Percentiles rank a stretch among this genome's conserved stretches.
These are phyloP conservation scores for Pseudorasbora parva DNA, from an alignment of 2,113 vertebrate genomes.

Conservation along the genomic window DNA sequence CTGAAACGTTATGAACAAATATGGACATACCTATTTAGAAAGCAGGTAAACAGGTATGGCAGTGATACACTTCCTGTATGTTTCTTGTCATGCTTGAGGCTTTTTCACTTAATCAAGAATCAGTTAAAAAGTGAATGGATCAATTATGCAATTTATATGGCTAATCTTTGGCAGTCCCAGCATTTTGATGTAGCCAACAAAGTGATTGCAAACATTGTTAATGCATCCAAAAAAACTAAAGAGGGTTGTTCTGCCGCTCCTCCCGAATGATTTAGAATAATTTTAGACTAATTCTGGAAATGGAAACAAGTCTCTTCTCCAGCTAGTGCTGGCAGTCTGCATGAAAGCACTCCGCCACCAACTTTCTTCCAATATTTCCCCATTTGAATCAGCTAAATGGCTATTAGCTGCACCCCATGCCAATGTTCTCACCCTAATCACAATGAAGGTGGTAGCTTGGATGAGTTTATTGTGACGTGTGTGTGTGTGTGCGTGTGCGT, in stretches of 20 bases:
- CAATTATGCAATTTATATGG: conserved; percentile 78
- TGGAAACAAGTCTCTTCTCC: conserved; percentile 72
- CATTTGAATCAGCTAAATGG: conserved; percentile 77
- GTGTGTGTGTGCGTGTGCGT: conserved; percentile 53
- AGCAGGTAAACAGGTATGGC: conserved; percentile 9
- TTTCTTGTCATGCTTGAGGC: conserved; percentile 56
- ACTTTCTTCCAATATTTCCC: conserved; percentile 76
- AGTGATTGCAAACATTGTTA: conserved; percentile 76
- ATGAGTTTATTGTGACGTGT: conserved; percentile 70
- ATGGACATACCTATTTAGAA: background rate
- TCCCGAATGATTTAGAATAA: conserved; percentile 77
- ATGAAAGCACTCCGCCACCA: conserved; percentile 76
- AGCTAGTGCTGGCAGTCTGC: conserved; percentile 70
- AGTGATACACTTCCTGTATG: conserved; percentile 42
- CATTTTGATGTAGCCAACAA: conserved; percentile 72
- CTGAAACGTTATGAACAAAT: background rate
- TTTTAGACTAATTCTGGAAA: conserved; percentile 76
- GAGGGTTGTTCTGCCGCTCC: conserved; percentile 63
- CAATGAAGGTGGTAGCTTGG: conserved; percentile 71
- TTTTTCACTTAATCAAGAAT: conserved; percentile 69
- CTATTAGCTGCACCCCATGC: conserved; percentile 73
- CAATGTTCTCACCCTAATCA: conserved; percentile 72
- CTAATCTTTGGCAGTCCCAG: conserved; percentile 72
- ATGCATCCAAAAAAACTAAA: conserved; percentile 74
- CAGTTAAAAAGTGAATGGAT: conserved; percentile 77